Percentiles rank a stretch among this genome's conserved stretches.
phyloP scores from a whole-genome alignment of 2,888 invertebrate genomes.

The Bursaphelenchus okinawaensis region DNA sequence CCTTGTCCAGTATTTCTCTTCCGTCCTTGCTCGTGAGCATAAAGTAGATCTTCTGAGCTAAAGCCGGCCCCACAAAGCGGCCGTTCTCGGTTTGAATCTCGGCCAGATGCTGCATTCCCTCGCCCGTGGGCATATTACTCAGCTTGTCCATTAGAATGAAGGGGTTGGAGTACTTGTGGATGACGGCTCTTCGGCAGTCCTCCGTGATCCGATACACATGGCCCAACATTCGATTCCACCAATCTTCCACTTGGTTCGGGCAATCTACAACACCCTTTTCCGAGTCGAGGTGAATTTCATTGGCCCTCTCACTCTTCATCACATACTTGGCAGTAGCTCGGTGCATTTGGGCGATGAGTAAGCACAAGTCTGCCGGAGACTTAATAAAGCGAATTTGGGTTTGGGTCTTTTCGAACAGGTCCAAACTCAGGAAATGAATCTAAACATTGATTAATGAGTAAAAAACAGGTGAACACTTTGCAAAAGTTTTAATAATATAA shows the following conservation, averaged over 20 bases:
- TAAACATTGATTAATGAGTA: conserved; percentile 15
- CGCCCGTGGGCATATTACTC: neutral
- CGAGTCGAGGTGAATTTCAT: conserved; percentile 12
- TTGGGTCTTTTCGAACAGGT: conserved; percentile 29
- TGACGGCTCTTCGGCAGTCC: conserved; percentile 29
- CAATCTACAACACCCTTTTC: conserved; percentile 39
- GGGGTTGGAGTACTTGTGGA: conserved; percentile 34
- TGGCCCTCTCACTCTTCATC: conserved; percentile 26
- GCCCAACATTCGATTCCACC: conserved; percentile 36
- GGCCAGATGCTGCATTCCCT: conserved; percentile 30
- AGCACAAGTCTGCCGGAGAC: conserved; percentile 29
- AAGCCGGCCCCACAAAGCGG: conserved; percentile 32
- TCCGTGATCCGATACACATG: conserved; percentile 34
- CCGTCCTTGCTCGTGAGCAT: conserved; percentile 36
- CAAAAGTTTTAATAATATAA: too few species aligned
- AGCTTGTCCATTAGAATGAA: conserved; percentile 31
- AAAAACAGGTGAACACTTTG: conserved; percentile 10
- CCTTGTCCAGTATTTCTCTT: conserved; percentile 20
- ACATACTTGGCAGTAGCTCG: conserved; percentile 36
- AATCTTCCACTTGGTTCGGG: conserved; percentile 22
- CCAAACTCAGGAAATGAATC: conserved; percentile 20
- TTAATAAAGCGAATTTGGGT: conserved; percentile 28
- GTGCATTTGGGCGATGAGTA: conserved; percentile 35
- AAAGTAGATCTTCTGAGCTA: conserved; percentile 37
- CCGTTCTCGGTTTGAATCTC: conserved; percentile 24